phyloP scores from a whole-genome alignment of 2,888 invertebrate genomes.

The Lycocerus yunnanus region DNA sequence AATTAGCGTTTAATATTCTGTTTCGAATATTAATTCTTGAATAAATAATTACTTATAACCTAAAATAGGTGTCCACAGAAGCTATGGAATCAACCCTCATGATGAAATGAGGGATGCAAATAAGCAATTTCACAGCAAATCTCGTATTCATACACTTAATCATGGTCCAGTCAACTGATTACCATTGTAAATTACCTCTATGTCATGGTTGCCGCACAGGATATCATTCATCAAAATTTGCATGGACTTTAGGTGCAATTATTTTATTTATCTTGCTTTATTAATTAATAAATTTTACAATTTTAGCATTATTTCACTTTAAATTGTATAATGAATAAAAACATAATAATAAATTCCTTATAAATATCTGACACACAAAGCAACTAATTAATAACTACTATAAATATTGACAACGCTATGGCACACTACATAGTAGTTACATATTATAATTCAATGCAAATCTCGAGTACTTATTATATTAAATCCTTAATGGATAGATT shows the following conservation, averaged over 20 bases:
- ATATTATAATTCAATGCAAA: background rate
- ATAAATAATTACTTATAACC: constrained; percentile 21
- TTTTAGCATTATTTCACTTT: background rate
- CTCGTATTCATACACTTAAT: constrained; percentile 57
- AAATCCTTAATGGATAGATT: constrained; percentile 27
- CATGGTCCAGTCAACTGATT: constrained; percentile 57
- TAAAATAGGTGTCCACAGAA: constrained; percentile 23
- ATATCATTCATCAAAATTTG: constrained; percentile 31
- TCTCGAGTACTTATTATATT: background rate
- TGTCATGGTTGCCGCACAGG: constrained; percentile 40
- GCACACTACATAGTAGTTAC: no score
- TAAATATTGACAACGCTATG: background rate
- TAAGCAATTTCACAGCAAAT: constrained; percentile 56
- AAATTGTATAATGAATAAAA: background rate
- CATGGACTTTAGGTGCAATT: constrained; percentile 6
- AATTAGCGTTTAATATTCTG: constrained; percentile 14
- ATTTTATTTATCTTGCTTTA: background rate
- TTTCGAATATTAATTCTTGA: constrained; percentile 17
- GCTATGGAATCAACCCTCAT: constrained; percentile 24
- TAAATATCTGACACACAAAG: background rate
- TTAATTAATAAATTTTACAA: constrained; percentile 3
- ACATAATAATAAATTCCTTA: no score
- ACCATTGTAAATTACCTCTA: constrained; percentile 54
- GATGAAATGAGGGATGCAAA: constrained; percentile 43
- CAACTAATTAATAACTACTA: background rate